Evolutionary conservation across 1,140 invertebrate species (phyloP).

Genomic region (Artemia franciscana): DNA sequence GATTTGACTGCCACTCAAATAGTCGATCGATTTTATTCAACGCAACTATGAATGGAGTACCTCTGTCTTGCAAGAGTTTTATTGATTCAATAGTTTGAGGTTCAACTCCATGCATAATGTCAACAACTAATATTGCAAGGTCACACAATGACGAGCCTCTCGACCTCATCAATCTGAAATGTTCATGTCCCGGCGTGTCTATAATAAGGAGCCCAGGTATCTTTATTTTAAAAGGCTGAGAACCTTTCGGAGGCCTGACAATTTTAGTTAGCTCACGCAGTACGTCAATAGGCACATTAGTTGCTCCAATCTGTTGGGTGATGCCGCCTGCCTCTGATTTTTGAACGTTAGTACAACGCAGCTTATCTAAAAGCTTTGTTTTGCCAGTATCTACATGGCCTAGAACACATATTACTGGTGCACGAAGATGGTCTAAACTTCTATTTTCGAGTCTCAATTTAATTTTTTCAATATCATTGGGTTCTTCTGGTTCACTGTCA

Average conservation of each 20-base stretch:
- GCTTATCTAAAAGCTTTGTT: slow-evolving; percentile 95
- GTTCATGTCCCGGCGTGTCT: slow-evolving; percentile 98
- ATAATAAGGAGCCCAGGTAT: slow-evolving; percentile 95
- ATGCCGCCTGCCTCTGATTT: slow-evolving; percentile 96
- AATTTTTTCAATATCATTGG: too few relatives aligned
- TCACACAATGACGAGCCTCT: slow-evolving; percentile 96
- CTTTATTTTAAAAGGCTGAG: slow-evolving; percentile 50
- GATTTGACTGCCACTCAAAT: slow-evolving; percentile 86
- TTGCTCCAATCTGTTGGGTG: too few relatives aligned
- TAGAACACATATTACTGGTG: too few relatives aligned
- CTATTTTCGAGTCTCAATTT: too few relatives aligned
- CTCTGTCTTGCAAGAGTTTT: slow-evolving; percentile 81
- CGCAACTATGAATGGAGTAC: too few relatives aligned
- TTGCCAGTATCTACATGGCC: too few relatives aligned
- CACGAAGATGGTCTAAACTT: too few relatives aligned
- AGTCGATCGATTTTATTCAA: slow-evolving; percentile 76
- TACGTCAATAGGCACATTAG: slow-evolving; percentile 88
- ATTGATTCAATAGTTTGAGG: slow-evolving; percentile 98
- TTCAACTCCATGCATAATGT: slow-evolving; percentile 98
- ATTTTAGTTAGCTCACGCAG: slow-evolving; percentile 83
- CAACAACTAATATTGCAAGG: slow-evolving; percentile 95
- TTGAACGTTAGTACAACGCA: slow-evolving; percentile 82
- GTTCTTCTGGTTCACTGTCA: slow-evolving; percentile 99
- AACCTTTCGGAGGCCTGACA: slow-evolving; percentile 62
- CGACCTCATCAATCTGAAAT: slow-evolving; percentile 89